Base-by-base conservation (phyloP, 2,797 vertebrate genomes). In the Tapera naevia region DNA sequence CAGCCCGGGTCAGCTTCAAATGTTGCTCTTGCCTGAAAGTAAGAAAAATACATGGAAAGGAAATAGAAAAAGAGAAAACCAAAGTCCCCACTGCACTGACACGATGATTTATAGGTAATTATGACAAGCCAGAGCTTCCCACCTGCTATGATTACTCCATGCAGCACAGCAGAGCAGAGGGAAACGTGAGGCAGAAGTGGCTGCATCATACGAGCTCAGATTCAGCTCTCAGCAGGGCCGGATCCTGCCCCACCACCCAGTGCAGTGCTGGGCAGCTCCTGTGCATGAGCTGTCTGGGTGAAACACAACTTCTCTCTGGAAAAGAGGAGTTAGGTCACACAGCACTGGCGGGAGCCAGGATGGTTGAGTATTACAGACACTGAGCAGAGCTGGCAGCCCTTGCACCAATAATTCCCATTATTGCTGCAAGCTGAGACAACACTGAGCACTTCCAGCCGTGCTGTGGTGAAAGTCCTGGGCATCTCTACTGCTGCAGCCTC, bases 271-370 rank as follows among this genome's bases (percentile, higher is more conserved):
- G 50, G 71, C 41, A 43, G 50, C 30, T 10, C 50, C 5, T 4
- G 33, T 41, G 39, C 39, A 41, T 14, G 39, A 41, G 39, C 39
- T 41, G 39, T 10, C 17, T 11, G 23, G 12, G 18, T 2, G 13
- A 73, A 53, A 46, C 16, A 17, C 46, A 17, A 17, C 28, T 54
- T 67, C n/a, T 8, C 45, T 13, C 19, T 39, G 24, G n/a, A 14
- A 33, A 46, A 24, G 22, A 51, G 33, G 9, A 30, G 18, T 37
- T 4, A 1, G 11, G 72, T 28, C 4, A 0, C 46, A 14, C n/a
- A 28, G 62, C 1, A 2, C 67, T n/a, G 39, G 24, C 28, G 53
- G 61, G 45, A 53, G 25, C 54, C 1, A 3, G 21, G 6, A 21
- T 33, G 13, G 13, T 27, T 7, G 17, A 33, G 46, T 15, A 9